Percentiles rank a stretch among this genome's conserved stretches.
Evolutionary conservation across 2,888 invertebrate species (phyloP).

Genomic region (Oithona nana): DNA sequence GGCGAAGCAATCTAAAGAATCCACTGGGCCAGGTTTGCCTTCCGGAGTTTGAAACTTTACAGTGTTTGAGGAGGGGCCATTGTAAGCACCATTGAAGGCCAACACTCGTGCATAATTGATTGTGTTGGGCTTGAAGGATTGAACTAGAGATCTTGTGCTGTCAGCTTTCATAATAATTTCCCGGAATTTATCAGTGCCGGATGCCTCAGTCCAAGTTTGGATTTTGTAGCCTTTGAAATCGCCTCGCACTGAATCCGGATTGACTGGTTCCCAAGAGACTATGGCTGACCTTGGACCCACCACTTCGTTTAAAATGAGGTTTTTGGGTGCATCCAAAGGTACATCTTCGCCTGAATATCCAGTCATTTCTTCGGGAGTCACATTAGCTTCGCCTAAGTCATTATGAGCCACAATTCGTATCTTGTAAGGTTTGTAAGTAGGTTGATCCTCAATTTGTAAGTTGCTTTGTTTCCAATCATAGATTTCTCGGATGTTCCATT

Average conservation of each 20-base stretch:
- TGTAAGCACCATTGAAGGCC: constrained; percentile 72
- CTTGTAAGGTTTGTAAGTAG: constrained; percentile 69
- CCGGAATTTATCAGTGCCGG: constrained; percentile 47
- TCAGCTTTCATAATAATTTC: constrained; percentile 55
- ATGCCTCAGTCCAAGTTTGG: constrained; percentile 73
- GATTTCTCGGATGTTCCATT: constrained; percentile 41
- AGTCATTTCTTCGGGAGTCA: constrained; percentile 52
- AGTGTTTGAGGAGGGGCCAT: constrained; percentile 69
- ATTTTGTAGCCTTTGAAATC: constrained; percentile 92
- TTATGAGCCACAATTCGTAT: constrained; percentile 84
- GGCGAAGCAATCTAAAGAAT: constrained; percentile 59
- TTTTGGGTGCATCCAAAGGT: constrained; percentile 57
- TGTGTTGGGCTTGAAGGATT: constrained; percentile 60
- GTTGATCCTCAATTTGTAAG: constrained; percentile 52
- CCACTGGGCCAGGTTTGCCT: constrained; percentile 69
- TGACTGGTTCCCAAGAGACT: constrained; percentile 72
- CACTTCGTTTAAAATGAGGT: constrained; percentile 57
- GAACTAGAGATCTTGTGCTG: constrained; percentile 49
- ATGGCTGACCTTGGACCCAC: constrained; percentile 61
- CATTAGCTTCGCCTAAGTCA: constrained; percentile 61
- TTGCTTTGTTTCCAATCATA: constrained; percentile 54
- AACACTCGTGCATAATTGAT: constrained; percentile 72
- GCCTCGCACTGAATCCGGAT: constrained; percentile 58
- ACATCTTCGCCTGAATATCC: constrained; percentile 88
- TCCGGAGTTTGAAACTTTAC: constrained; percentile 72